Conservation (phyloP, 2,888 invertebrate genomes). For the Pediacus dermestoides region DNA sequence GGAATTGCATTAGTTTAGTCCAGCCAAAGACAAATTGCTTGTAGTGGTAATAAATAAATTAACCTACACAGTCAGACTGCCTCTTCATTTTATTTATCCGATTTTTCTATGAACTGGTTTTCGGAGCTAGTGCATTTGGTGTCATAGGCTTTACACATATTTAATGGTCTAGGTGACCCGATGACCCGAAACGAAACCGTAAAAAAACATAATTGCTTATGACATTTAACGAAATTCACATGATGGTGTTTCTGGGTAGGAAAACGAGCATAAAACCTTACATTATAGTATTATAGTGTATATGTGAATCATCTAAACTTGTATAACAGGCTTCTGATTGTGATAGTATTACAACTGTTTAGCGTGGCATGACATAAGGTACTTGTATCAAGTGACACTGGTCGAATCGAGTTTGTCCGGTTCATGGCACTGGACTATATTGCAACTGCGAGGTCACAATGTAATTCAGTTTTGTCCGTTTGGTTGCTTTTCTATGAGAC, state of each 20-base stretch:
- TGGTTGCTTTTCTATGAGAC: conserved; percentile 31
- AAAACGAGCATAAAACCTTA: conserved; percentile 22
- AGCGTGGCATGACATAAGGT: conserved; percentile 33
- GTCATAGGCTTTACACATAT: too few relatives aligned
- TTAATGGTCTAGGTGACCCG: conserved; percentile 24
- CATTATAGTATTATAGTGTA: conserved; percentile 24
- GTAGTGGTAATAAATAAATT: too few relatives aligned
- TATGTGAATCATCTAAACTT: conserved; percentile 32
- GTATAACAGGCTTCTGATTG: conserved; percentile 36
- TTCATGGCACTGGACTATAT: conserved; percentile 35
- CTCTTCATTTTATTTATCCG: too few relatives aligned
- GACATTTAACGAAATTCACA: conserved; percentile 29
- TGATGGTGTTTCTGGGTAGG: too few relatives aligned
- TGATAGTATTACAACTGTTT: conserved; percentile 33
- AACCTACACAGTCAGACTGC: too few relatives aligned
- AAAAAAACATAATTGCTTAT: conserved; percentile 26
- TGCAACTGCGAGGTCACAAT: conserved; percentile 32
- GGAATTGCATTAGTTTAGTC: too few relatives aligned
- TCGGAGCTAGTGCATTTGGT: too few relatives aligned
- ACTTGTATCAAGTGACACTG: conserved; percentile 39
- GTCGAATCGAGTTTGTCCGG: conserved; percentile 42
- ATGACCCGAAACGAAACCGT: conserved; percentile 28
- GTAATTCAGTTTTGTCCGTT: conserved; percentile 29
- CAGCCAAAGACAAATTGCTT: too few relatives aligned
- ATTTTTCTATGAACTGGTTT: too few relatives aligned